Percentiles rank a stretch among this genome's conserved stretches.
These are phyloP conservation scores for Netelia inedita DNA, from an alignment of 2,888 invertebrate genomes.

Conservation along the genomic window DNA sequence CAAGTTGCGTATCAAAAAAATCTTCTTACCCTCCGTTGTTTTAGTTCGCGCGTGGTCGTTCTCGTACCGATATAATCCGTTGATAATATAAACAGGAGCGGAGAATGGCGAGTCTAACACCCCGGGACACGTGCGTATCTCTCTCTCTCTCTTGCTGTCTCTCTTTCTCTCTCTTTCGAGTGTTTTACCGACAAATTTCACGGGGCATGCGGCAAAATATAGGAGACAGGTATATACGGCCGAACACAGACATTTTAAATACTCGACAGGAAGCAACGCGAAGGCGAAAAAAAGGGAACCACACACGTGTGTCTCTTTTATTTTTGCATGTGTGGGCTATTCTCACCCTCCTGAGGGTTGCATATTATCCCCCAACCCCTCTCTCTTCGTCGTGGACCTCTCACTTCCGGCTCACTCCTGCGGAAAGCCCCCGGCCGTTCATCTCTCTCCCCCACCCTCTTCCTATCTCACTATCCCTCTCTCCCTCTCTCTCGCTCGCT, in stretches of 20 bases:
- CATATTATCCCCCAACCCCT: constrained; percentile 70
- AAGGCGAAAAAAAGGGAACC: constrained; percentile 14
- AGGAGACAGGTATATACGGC: not conserved
- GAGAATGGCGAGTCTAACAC: constrained; percentile 20
- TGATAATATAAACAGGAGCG: constrained; percentile 36
- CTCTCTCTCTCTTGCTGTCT: too few relatives aligned
- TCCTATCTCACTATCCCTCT: constrained; percentile 26
- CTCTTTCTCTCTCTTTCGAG: constrained; percentile 11
- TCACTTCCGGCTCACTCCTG: constrained; percentile 71
- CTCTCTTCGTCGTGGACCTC: constrained; percentile 71
- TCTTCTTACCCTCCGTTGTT: not conserved
- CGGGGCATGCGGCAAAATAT: not conserved
- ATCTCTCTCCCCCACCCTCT: constrained; percentile 27
- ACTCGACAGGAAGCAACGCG: constrained; percentile 43
- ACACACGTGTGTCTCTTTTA: constrained; percentile 43
- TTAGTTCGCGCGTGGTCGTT: constrained; percentile 17
- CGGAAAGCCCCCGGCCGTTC: constrained; percentile 60
- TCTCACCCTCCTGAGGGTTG: constrained; percentile 54
- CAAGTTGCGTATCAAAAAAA: too few relatives aligned
- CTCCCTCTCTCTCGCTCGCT: not conserved
- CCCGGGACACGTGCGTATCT: constrained; percentile 46
- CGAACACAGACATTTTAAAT: constrained; percentile 37
- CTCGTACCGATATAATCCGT: constrained; percentile 44
- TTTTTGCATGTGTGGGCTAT: constrained; percentile 34
- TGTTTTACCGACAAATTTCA: constrained; percentile 66